A percentile compares a stretch with the other conserved stretches of the same genome.
Evolutionary conservation across 2,113 vertebrate genomes (phyloP).

Genomic region (Benitochromis conjunctus): DNA sequence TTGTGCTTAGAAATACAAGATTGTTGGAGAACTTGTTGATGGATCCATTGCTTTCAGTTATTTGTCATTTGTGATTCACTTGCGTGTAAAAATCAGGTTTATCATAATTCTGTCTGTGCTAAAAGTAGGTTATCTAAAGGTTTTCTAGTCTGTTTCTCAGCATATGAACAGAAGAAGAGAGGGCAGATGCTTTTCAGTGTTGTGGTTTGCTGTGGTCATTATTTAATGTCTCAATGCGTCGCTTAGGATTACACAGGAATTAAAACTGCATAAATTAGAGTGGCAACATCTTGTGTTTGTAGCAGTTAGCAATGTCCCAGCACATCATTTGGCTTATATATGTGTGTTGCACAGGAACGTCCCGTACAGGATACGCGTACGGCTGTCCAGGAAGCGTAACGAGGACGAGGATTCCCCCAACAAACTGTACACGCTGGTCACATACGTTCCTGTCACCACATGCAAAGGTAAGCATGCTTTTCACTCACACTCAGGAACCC

Average conservation of each 20-base stretch:
- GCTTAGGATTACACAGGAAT: background rate
- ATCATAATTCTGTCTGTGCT: background rate
- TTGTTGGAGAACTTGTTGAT: background rate
- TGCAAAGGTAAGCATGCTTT: slow-evolving; percentile 81
- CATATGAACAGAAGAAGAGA: background rate
- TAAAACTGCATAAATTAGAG: background rate
- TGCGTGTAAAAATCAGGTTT: fast-evolving
- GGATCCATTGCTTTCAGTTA: fast-evolving
- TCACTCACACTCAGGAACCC: background rate
- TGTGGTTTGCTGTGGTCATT: background rate
- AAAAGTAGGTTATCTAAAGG: background rate
- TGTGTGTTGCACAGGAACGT: slow-evolving; percentile 78
- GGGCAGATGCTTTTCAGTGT: background rate
- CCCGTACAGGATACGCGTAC: slow-evolving; percentile 90
- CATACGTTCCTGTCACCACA: slow-evolving; percentile 91
- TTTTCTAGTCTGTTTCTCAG: background rate
- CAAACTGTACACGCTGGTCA: slow-evolving; percentile 93
- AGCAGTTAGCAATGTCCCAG: fast-evolving
- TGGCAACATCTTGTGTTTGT: background rate
- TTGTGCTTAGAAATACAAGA: background rate
- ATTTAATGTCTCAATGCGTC: background rate
- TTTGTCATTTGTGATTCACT: background rate
- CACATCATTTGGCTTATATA: background rate
- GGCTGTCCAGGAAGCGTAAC: slow-evolving; percentile 91
- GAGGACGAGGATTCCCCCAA: slow-evolving; percentile 98